Conservation (phyloP, 2,113 vertebrate species). For the Muntiacus reevesi region DNA sequence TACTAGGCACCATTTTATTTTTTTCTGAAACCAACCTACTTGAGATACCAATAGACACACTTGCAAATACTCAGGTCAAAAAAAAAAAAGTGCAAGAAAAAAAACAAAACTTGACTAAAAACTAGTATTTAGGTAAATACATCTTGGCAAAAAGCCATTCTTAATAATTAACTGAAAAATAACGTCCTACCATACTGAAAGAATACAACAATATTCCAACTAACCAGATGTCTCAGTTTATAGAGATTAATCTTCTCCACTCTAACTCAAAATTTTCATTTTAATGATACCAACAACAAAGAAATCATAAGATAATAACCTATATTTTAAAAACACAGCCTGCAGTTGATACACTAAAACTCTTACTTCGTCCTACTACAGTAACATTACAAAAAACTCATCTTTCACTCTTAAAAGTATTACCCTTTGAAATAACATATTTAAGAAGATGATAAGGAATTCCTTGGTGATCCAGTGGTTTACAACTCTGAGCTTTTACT, state of each 20-base stretch:
- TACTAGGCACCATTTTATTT: background rate
- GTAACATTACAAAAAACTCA: slow-evolving; percentile 17
- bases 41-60: background rate
- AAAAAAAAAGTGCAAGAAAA: background rate
- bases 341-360: background rate
- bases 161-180: background rate
- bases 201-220: background rate
- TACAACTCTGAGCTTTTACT: background rate
- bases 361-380: background rate
- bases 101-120: slow-evolving; percentile 6
- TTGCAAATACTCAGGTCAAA: background rate
- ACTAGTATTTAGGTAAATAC: background rate
- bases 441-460: background rate
- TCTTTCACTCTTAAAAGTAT: slow-evolving; percentile 4
- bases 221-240: background rate
- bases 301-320: background rate
- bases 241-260: background rate
- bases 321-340: background rate
- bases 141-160: background rate
- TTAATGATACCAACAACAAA: background rate
- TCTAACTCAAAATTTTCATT: background rate
- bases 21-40: background rate
- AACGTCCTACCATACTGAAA: background rate
- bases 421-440: background rate
- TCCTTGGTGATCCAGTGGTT: background rate